Percentiles rank a stretch among this genome's conserved stretches.
These are phyloP conservation scores for Lithobates sylvaticus DNA, from an alignment of 2,797 vertebrate genomes.

Conservation along the genomic window DNA sequence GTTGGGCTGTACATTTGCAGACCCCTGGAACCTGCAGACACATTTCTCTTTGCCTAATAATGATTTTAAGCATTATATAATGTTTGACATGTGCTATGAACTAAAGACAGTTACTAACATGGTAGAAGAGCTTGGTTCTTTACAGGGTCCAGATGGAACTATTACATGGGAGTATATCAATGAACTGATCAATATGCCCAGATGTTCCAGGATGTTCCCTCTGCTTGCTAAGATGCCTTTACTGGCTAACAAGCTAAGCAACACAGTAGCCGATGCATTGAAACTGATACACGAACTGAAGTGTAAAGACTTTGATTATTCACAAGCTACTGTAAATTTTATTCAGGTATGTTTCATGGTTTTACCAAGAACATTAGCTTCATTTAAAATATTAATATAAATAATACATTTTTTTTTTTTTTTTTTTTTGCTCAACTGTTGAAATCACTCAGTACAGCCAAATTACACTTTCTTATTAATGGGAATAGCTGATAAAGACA, in stretches of 20 bases:
- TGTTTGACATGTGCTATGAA: slow-evolving; percentile 46
- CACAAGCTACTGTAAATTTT: slow-evolving; percentile 29
- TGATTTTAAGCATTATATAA: slow-evolving; percentile 42
- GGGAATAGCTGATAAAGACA: too few relatives aligned
- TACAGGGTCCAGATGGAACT: slow-evolving; percentile 40
- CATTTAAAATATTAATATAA: neutral
- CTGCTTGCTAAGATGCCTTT: slow-evolving; percentile 36
- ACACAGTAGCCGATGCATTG: slow-evolving; percentile 33
- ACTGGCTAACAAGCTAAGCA: slow-evolving; percentile 32
- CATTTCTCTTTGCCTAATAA: slow-evolving; percentile 47
- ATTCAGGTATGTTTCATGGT: slow-evolving; percentile 43
- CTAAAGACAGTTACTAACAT: neutral
- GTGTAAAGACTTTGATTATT: slow-evolving; percentile 9
- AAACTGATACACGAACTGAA: slow-evolving; percentile 40
- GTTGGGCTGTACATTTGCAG: slow-evolving; percentile 45
- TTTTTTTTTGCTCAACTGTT: too few relatives aligned
- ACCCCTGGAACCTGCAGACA: slow-evolving; percentile 39
- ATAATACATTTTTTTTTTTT: too few relatives aligned
- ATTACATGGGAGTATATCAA: slow-evolving; percentile 48
- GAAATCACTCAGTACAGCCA: too few relatives aligned
- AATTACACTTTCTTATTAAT: too few relatives aligned
- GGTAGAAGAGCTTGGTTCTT: slow-evolving; percentile 30
- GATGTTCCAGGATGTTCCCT: neutral
- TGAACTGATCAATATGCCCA: slow-evolving; percentile 30
- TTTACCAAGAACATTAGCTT: too few relatives aligned